phyloP scores from a whole-genome alignment of 2,113 vertebrate genomes.

The Cettia cetti region DNA sequence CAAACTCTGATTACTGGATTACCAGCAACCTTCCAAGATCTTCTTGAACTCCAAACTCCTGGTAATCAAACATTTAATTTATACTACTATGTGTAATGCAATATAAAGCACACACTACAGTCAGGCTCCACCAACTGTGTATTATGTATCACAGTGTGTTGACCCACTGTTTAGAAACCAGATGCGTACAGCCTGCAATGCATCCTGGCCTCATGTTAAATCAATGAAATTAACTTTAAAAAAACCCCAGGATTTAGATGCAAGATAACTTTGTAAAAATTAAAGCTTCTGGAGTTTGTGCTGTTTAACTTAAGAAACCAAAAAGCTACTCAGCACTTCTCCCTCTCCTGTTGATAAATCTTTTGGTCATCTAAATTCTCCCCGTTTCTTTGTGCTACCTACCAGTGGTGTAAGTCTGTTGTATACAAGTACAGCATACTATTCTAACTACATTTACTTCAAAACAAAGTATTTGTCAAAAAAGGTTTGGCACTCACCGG shows the following conservation, averaged over 20 bases:
- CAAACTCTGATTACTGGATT: neutral
- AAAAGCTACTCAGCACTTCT: neutral
- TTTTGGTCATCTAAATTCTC: neutral
- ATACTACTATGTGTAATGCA: neutral
- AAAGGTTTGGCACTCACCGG: conserved; percentile 61
- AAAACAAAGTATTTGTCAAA: neutral
- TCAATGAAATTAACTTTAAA: neutral
- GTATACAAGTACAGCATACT: accelerated
- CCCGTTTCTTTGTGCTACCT: accelerated
- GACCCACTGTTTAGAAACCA: neutral
- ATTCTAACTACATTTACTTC: accelerated
- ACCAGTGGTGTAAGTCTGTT: neutral
- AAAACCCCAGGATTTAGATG: neutral
- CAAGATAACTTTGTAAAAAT: neutral
- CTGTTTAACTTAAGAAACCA: neutral
- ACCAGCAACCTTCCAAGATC: neutral
- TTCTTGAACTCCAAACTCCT: neutral
- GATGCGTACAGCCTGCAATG: neutral
- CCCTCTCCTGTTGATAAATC: neutral
- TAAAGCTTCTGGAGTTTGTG: neutral
- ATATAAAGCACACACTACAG: neutral
- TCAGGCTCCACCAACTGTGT: neutral
- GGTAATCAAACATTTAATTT: neutral
- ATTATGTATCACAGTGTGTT: accelerated
- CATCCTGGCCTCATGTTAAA: neutral